Evolutionary conservation across 2,797 vertebrate species (phyloP), one percentile per base, ranked within the genome.

Genomic region (Neostethus bicornis): DNA sequence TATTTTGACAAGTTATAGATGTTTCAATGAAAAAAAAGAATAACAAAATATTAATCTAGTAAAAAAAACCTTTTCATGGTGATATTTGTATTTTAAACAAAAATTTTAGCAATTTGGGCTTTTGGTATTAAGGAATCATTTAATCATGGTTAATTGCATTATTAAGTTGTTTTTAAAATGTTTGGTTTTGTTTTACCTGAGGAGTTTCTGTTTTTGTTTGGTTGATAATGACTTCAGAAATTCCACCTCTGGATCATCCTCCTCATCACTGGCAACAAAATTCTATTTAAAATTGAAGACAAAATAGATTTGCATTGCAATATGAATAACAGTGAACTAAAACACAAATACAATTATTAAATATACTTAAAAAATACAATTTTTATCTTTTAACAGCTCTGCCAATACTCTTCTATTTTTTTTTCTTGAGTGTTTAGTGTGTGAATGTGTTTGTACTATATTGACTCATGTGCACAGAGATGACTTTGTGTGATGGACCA

Each of bases 181-280:
- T n/a, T n/a, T 10, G 10, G 4, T 2, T 0, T 0, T 5, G 14
- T 50, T 72, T 59, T 89, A 99, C 97, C 96, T 93, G 79, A 99
- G 92, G 26, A 99, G 95, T 74, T 99, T 99, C 85, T 97, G 95
- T 69, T 99, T 98, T 76, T 99, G 94, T 73, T 96, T 99, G 31
- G 96, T 98, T 13, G 95, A 90, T 54, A 99, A 83, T 7, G 97
- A 98, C 85, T 98, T 99, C 72, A 99, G 90, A 90, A 99, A 99
- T 79, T 98, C 96, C 34, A 99, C 94, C 88, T 99, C 97, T 17
- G 97, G 96, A 84, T 99, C 97, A 1, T 96, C 96, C 51, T 99
- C 97, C 64, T 94, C 94, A 29, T 99, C 97, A 74, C 96, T 98
- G 66, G 94, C 94, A 55, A 98, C 95, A 79, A 92, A 98, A 29